These are phyloP conservation scores for Silurus glanis DNA, from an alignment of 2,113 vertebrate genomes.

Conservation along the genomic window DNA sequence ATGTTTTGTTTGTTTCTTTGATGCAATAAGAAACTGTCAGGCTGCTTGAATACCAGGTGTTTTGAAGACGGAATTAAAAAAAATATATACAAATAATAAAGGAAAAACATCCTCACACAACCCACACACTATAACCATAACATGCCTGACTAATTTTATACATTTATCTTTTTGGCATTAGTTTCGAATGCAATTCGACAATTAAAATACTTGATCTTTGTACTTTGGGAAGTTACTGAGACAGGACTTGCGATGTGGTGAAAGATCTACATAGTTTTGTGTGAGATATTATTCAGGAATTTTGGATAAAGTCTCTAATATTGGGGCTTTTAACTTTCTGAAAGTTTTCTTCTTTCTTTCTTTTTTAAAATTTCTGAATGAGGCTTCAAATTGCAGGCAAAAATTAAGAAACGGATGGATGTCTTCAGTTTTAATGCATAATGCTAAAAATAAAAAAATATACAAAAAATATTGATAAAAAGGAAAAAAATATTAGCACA, in stretches of 20 bases:
- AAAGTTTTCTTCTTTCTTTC: too few relatives aligned
- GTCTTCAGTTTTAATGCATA: too few relatives aligned
- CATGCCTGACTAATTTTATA: not conserved
- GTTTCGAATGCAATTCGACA: not conserved
- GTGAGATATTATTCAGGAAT: not conserved
- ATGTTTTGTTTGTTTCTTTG: not conserved
- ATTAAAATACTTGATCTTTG: not conserved
- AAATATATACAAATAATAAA: too few relatives aligned
- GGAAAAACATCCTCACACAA: not conserved
- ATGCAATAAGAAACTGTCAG: not conserved
- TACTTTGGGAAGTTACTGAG: too few relatives aligned
- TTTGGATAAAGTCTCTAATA: not conserved
- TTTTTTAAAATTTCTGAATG: too few relatives aligned
- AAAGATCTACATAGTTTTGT: not conserved
- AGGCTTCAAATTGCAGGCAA: too few relatives aligned
- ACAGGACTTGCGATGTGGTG: not conserved
- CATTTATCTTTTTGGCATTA: not conserved
- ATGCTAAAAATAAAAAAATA: too few relatives aligned
- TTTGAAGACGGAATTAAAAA: not conserved
- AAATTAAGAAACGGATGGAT: too few relatives aligned
- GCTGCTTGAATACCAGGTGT: not conserved
- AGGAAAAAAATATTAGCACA: not conserved
- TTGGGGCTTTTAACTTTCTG: not conserved
- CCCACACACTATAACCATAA: not conserved
- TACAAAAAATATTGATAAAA: too few relatives aligned